A percentile compares a stretch with the other conserved stretches of the same genome.
Evolutionary conservation across 2,888 invertebrate genomes (phyloP).

Genomic region (Stenodera caucasica): DNA sequence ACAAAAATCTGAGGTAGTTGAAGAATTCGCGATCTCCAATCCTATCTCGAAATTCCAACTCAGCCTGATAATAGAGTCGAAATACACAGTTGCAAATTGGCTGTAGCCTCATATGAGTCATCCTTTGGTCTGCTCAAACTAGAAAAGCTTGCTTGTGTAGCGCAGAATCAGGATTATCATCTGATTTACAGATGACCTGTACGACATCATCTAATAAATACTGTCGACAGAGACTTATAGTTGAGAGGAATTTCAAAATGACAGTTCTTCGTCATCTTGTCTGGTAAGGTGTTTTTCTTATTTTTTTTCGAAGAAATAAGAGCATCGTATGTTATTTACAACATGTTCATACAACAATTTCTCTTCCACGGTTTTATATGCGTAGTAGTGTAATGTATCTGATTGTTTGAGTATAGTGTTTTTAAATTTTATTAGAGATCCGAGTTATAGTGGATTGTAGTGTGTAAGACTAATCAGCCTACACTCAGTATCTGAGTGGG

Average conservation of each 20-base stretch:
- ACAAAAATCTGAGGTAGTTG: too few species aligned
- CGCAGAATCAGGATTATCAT: too few species aligned
- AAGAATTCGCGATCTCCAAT: too few species aligned
- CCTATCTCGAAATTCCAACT: too few species aligned
- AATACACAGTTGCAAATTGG: too few species aligned
- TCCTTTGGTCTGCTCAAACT: too few species aligned
- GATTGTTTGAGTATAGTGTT: conserved; percentile 21
- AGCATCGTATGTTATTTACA: conserved; percentile 21
- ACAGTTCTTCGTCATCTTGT: conserved; percentile 1
- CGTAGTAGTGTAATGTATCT: conserved; percentile 15
- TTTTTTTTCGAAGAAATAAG: conserved; percentile 16
- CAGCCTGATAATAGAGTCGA: too few species aligned
- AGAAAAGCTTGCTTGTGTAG: too few species aligned
- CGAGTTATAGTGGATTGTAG: conserved; percentile 43
- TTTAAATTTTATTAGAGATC: conserved; percentile 29
- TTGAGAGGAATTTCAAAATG: background rate
- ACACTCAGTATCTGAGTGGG: conserved; percentile 48
- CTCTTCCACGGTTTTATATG: background rate
- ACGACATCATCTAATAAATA: background rate
- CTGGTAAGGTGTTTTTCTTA: conserved; percentile 2
- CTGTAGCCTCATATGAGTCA: too few species aligned
- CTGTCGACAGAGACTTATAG: background rate
- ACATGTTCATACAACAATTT: conserved; percentile 2
- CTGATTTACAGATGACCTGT: too few species aligned
- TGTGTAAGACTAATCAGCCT: conserved; percentile 48